Evolutionary conservation across 1,140 invertebrate genomes (phyloP).

Genomic region (Radopholus similis): DNA sequence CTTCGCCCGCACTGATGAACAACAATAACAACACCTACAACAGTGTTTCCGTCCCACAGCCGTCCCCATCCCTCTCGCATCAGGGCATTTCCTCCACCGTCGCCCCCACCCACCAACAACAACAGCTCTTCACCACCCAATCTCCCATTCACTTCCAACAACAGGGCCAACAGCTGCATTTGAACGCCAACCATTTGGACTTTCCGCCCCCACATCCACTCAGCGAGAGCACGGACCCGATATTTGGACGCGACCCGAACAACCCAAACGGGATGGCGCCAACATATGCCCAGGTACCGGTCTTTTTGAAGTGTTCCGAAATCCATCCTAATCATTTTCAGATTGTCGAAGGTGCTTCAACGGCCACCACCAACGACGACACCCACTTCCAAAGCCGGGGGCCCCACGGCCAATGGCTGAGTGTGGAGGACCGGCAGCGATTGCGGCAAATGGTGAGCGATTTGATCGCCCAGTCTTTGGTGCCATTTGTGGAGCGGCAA

Average conservation of each 20-base stretch:
- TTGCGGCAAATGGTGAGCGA: constrained; percentile 34
- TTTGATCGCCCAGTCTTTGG: constrained; percentile 35
- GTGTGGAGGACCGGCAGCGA: constrained; percentile 24
- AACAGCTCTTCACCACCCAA: background rate
- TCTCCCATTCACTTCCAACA: background rate
- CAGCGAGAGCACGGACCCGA: too few relatives aligned
- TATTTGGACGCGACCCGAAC: too few relatives aligned
- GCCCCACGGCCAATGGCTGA: constrained; percentile 34
- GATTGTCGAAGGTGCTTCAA: background rate
- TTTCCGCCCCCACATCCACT: too few relatives aligned
- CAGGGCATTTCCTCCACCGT: constrained; percentile 1
- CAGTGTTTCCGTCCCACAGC: too few relatives aligned
- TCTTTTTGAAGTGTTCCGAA: too few relatives aligned
- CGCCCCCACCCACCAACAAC: too few relatives aligned
- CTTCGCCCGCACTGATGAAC: background rate
- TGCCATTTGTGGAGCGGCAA: constrained; percentile 38
- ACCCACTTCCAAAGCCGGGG: background rate
- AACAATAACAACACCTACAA: too few relatives aligned
- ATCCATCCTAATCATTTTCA: background rate
- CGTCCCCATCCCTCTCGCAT: too few relatives aligned
- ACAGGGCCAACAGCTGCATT: background rate
- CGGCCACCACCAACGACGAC: too few relatives aligned
- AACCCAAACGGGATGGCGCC: too few relatives aligned
- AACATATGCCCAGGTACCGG: too few relatives aligned
- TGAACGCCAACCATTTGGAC: too few relatives aligned